A percentile compares a stretch with the other conserved stretches of the same genome.
phyloP scores from a whole-genome alignment of 2,888 invertebrate species.

The Hermodice carunculata region DNA sequence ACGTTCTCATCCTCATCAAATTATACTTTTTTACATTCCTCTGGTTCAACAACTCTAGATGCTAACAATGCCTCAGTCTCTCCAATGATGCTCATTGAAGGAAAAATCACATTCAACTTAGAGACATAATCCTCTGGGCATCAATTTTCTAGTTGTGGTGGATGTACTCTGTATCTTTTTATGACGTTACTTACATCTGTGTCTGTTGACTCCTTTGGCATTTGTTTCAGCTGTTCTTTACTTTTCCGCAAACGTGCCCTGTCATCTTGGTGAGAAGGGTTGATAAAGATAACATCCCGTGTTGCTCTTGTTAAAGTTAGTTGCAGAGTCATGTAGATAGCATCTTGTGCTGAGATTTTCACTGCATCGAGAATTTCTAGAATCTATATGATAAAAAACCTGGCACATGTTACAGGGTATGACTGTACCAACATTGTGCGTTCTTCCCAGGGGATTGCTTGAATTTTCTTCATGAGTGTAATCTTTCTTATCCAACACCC shows the following conservation, averaged over 20 bases:
- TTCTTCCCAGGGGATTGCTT: slow-evolving; percentile 30
- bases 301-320: not conserved
- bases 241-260: not conserved
- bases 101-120: not conserved
- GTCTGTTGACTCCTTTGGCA: not conserved
- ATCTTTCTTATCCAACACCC: slow-evolving; percentile 14
- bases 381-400: slow-evolving; percentile 35
- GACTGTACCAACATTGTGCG: slow-evolving; percentile 34
- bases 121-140: slow-evolving; percentile 1
- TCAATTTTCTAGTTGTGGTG: not conserved
- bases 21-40: too few species aligned
- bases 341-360: too few species aligned
- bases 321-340: not conserved
- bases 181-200: not conserved
- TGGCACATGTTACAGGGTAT: slow-evolving; percentile 40
- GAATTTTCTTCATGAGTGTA: slow-evolving; percentile 7
- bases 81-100: not conserved
- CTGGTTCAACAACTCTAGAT: too few species aligned
- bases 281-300: not conserved
- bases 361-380: too few species aligned
- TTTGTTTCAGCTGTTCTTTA: not conserved
- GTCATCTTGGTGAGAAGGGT: not conserved
- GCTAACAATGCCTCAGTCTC: too few species aligned
- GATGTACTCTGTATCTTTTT: not conserved
- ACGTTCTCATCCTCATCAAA: too few species aligned